phyloP scores from a whole-genome alignment of 2,113 vertebrate genomes.

The Pontoporia blainvillei region DNA sequence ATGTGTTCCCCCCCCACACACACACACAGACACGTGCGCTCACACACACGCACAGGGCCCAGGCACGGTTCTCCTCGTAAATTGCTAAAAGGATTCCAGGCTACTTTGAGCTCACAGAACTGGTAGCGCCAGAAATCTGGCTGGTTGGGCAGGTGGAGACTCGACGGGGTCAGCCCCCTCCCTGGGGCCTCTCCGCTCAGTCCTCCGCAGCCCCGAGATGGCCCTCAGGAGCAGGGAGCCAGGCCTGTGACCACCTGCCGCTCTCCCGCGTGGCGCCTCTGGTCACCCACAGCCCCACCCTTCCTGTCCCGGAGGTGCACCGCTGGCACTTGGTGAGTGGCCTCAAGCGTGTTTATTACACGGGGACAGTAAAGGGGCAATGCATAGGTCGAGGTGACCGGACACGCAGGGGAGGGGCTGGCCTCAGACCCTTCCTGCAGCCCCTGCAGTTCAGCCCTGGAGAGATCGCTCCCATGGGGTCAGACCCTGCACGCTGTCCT shows the following conservation, averaged over 20 bases:
- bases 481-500: background rate
- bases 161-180: background rate
- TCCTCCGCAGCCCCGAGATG: background rate
- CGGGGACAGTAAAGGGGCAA: too few species aligned
- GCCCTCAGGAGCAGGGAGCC: background rate
- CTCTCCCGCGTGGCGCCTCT: fast-evolving
- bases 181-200: background rate
- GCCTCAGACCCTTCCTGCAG: fast-evolving
- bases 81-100: background rate
- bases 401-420: background rate
- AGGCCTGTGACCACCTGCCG: background rate
- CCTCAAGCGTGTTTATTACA: background rate
- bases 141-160: constrained; percentile 54
- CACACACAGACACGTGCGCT: background rate
- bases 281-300: background rate
- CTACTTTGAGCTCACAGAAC: constrained; percentile 47
- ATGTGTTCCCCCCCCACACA: background rate
- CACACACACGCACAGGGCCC: background rate
- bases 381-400: fast-evolving
- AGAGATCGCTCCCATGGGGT: background rate
- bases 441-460: background rate
- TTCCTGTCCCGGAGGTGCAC: background rate
- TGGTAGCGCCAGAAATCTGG: constrained; percentile 39
- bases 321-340: background rate
- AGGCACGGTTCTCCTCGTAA: background rate